phyloP scores from a whole-genome alignment of 2,113 vertebrate species.

The Pristiophorus japonicus region DNA sequence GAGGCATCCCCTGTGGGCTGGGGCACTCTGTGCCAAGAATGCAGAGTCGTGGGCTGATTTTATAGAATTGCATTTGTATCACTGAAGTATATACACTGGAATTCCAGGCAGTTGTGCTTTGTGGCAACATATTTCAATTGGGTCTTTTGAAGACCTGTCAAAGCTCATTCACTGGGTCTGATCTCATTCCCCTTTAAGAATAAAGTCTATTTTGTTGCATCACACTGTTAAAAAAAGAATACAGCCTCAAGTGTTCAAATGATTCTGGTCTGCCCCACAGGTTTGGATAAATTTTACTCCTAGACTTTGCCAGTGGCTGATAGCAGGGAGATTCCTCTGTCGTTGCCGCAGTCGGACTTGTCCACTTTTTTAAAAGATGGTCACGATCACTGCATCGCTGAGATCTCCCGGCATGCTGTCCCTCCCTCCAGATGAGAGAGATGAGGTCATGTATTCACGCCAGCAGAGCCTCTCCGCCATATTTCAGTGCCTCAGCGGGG shows the following conservation, averaged over 20 bases:
- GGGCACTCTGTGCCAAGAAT: no score
- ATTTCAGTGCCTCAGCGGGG: no score
- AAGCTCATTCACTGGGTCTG: not conserved
- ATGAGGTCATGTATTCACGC: no score
- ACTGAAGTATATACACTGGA: no score
- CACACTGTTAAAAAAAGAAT: not conserved
- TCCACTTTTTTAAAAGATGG: no score
- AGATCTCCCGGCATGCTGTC: no score
- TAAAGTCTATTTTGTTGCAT: not conserved
- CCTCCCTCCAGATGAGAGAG: no score
- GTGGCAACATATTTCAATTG: not conserved
- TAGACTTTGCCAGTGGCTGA: no score
- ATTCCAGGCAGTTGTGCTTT: not conserved
- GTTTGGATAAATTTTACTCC: not conserved
- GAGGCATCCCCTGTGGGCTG: not conserved
- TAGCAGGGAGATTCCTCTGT: no score
- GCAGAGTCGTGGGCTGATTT: not conserved
- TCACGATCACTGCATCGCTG: no score
- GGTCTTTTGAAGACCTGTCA: not conserved
- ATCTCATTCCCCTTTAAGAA: not conserved
- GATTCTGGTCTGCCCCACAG: not conserved
- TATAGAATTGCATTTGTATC: not conserved
- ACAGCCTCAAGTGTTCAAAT: not conserved
- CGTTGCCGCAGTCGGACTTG: no score
- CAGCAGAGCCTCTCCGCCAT: no score